These are phyloP conservation scores for Suricata suricatta DNA, from an alignment of 2,113 vertebrate species.

Conservation along the genomic window DNA sequence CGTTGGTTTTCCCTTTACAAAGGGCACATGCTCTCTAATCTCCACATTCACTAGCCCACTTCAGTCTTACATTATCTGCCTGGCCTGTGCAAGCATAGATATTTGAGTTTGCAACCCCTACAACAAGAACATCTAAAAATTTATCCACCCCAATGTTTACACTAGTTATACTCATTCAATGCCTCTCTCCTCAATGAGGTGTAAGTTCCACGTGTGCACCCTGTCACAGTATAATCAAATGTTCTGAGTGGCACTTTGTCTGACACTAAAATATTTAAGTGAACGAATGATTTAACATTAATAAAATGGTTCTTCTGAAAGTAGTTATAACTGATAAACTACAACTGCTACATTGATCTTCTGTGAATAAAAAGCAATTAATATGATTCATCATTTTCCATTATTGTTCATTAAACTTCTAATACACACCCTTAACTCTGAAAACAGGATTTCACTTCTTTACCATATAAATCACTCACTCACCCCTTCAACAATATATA, in stretches of 20 bases:
- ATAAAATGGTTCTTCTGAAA: not conserved
- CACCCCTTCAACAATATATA: conserved; percentile 32
- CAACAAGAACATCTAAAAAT: not conserved
- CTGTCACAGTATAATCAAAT: not conserved
- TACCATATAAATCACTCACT: not conserved
- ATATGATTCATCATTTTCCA: conserved; percentile 8
- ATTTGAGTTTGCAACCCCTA: not conserved
- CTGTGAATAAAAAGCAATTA: conserved; percentile 6
- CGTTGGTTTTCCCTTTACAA: not conserved
- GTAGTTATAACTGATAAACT: not conserved
- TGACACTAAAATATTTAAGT: not conserved
- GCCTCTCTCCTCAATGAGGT: not conserved
- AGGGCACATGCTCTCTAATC: not conserved
- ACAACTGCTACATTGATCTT: not conserved
- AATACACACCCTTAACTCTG: not conserved
- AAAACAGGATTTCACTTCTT: conserved; percentile 33
- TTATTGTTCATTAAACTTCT: not conserved
- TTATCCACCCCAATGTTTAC: not conserved
- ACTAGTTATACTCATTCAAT: not conserved
- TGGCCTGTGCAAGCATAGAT: not conserved
- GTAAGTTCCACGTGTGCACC: not conserved
- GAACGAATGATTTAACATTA: not conserved
- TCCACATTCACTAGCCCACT: not conserved
- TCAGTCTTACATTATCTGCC: not conserved
- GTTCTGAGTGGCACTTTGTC: not conserved